Conservation (phyloP, 2,797 vertebrate genomes). For the Intellagama lesueurii region DNA sequence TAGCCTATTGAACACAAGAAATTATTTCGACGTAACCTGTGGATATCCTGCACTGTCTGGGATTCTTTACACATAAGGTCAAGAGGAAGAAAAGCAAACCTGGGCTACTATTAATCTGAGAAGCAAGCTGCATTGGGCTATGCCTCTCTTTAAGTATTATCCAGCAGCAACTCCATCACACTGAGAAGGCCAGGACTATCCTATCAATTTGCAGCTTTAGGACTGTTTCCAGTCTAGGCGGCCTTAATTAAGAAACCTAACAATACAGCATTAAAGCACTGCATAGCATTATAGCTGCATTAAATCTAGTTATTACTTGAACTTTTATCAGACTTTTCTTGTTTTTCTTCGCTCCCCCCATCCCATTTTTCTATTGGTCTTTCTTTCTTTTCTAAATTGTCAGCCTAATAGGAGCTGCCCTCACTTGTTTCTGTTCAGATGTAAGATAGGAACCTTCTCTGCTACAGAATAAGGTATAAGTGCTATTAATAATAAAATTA, state of each 20-base stretch:
- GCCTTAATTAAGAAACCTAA: neutral
- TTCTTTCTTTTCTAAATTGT: neutral
- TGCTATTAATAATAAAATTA: neutral
- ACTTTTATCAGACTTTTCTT: neutral
- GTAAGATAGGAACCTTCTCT: neutral
- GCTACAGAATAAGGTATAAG: neutral
- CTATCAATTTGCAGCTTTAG: neutral
- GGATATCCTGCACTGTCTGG: neutral
- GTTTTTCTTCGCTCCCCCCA: neutral
- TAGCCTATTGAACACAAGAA: neutral
- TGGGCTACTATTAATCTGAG: neutral
- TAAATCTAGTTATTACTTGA: neutral
- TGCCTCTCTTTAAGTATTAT: neutral
- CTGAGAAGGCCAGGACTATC: neutral
- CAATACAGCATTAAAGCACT: neutral
- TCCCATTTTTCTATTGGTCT: neutral
- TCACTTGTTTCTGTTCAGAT: neutral
- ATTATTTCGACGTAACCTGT: neutral
- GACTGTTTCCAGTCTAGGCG: neutral
- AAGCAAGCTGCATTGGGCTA: neutral
- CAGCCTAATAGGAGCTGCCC: neutral
- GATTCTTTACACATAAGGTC: neutral
- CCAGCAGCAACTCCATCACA: neutral
- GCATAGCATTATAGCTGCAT: neutral
- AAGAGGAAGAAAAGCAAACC: neutral